Conservation (phyloP, 1,140 invertebrate species). For the Ladona fulva region DNA sequence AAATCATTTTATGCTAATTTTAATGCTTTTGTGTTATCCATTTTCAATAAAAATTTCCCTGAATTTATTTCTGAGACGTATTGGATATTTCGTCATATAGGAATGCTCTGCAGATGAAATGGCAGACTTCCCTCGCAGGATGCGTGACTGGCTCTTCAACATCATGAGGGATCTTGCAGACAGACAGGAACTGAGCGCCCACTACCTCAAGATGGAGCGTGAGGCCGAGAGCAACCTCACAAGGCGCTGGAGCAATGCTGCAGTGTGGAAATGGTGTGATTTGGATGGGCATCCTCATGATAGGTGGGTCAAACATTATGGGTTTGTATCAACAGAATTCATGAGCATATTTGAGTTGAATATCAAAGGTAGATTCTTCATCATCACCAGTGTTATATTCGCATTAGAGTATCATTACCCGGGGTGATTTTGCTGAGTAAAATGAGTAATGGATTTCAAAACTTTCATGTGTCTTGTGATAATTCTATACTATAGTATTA, state of each 20-base stretch:
- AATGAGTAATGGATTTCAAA: no score
- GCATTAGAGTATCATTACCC: no score
- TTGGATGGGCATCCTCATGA: slow-evolving; percentile 81
- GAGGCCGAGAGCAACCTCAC: slow-evolving; percentile 80
- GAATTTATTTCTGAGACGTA: slow-evolving; percentile 22
- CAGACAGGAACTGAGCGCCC: slow-evolving; percentile 70
- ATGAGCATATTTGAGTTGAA: no score
- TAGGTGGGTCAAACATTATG: slow-evolving; percentile 37
- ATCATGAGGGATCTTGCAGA: slow-evolving; percentile 91
- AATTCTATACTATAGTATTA: no score
- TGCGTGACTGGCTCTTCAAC: slow-evolving; percentile 95
- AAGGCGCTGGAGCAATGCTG: slow-evolving; percentile 78
- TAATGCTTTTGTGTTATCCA: no score
- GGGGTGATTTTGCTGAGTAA: no score
- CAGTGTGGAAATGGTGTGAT: slow-evolving; percentile 96
- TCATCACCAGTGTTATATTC: no score
- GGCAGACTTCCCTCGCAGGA: slow-evolving; percentile 82
- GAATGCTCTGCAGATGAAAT: slow-evolving; percentile 74
- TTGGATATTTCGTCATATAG: slow-evolving; percentile 31
- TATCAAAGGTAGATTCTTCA: no score
- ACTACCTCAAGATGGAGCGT: slow-evolving; percentile 76
- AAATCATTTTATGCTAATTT: no score
- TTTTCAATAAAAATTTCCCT: no score
- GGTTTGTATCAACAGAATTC: no score
- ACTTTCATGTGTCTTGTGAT: no score